A percentile compares a stretch with the other conserved stretches of the same genome.
phyloP scores from a whole-genome alignment of 2,797 vertebrate genomes.

The Diceros bicornis region DNA sequence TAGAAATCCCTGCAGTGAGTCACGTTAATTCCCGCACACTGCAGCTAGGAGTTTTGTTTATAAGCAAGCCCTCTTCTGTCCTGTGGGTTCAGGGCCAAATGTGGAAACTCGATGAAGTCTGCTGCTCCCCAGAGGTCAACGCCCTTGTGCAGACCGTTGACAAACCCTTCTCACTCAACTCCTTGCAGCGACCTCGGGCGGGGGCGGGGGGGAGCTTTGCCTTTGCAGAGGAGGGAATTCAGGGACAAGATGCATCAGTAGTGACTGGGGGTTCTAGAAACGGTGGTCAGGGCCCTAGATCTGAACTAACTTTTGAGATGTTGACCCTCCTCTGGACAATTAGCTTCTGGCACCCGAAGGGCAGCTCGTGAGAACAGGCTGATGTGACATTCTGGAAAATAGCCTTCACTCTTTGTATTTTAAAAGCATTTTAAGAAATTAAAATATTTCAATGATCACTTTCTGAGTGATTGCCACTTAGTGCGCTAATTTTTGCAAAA shows the following conservation, averaged over 20 bases:
- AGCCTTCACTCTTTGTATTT: not conserved
- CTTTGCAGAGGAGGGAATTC: not conserved
- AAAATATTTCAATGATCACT: not conserved
- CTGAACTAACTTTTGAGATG: not conserved
- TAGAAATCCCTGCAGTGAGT: not conserved
- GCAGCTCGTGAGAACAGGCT: not conserved
- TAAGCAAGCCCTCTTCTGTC: not conserved
- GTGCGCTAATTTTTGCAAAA: not conserved
- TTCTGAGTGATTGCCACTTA: not conserved
- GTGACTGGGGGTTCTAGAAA: not conserved
- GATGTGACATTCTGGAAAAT: not conserved
- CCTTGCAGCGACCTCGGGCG: rapidly evolving
- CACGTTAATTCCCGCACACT: rapidly evolving
- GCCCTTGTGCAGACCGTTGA: not conserved
- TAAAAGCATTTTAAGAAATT: not conserved
- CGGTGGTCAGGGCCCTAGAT: rapidly evolving
- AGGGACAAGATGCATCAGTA: not conserved
- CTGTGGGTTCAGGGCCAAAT: not conserved
- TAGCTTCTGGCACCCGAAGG: not conserved
- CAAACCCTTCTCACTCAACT: not conserved
- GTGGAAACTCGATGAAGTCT: not conserved
- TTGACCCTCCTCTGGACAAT: not conserved
- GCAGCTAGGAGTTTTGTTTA: not conserved
- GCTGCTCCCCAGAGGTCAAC: not conserved
- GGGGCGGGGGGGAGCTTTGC: rapidly evolving